Evolutionary conservation across 2,797 vertebrate genomes (phyloP).

Genomic region (Austrolebias charrua): DNA sequence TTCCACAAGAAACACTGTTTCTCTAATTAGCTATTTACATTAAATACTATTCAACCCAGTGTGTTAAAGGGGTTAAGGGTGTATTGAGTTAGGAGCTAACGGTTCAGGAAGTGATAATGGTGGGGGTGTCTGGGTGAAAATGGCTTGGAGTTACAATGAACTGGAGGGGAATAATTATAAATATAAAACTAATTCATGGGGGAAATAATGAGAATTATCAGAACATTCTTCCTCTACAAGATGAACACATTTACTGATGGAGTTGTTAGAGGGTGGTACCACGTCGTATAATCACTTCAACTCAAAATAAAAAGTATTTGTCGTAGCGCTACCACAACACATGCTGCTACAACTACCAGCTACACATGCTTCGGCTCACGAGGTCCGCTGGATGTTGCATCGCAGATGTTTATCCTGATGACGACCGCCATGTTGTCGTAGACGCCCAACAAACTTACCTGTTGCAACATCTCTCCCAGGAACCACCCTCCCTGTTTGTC

Average conservation of each 20-base stretch:
- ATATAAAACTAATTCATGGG: conserved; percentile 2
- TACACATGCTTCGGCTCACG: conserved; percentile 69
- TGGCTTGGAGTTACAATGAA: conserved; percentile 23
- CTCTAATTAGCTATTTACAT: too few species aligned
- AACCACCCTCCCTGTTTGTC: background rate
- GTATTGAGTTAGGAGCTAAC: conserved; percentile 9
- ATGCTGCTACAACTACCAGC: conserved; percentile 70
- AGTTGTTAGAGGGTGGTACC: conserved; percentile 75
- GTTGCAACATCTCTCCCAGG: conserved; percentile 11
- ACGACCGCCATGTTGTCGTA: conserved; percentile 7
- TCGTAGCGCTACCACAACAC: conserved; percentile 66
- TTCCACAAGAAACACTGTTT: too few species aligned
- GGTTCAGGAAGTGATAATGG: conserved; percentile 13
- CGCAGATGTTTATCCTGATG: conserved; percentile 83
- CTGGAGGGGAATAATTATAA: conserved; percentile 1
- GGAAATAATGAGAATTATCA: conserved; percentile 9
- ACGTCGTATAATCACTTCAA: conserved; percentile 50
- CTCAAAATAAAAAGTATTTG: conserved; percentile 25
- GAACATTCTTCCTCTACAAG: background rate
- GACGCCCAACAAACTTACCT: conserved; percentile 65
- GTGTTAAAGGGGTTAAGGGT: background rate
- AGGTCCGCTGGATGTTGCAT: conserved; percentile 66
- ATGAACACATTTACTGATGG: conserved; percentile 52
- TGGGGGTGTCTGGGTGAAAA: conserved; percentile 24
- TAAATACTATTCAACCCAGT: conserved; percentile 24